Evolutionary conservation across 2,888 invertebrate species (phyloP).

Genomic region (Anticlea derivata): DNA sequence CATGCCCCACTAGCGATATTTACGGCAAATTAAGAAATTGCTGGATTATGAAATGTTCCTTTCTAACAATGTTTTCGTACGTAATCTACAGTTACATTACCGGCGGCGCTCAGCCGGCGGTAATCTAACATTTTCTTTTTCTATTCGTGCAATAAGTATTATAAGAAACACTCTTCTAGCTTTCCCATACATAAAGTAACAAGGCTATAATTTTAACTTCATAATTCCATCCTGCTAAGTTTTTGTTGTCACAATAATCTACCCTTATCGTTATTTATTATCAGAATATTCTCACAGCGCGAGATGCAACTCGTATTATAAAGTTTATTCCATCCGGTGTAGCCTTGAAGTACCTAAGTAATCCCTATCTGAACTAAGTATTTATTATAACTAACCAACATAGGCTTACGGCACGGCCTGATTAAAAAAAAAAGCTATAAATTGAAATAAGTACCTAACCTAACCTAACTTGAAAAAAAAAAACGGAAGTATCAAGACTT

Average conservation of each 20-base stretch:
- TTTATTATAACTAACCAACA: not conserved
- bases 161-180: not conserved
- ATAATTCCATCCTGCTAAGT: slow-evolving; percentile 13
- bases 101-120: not conserved
- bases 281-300: slow-evolving; percentile 6
- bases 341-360: slow-evolving; percentile 22
- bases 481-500: no score
- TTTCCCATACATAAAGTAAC: not conserved
- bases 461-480: no score
- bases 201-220: slow-evolving; percentile 5
- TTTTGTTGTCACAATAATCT: slow-evolving; percentile 19
- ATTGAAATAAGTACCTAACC: no score
- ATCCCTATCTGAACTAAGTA: not conserved
- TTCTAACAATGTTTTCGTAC: slow-evolving; percentile 17
- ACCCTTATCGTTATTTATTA: slow-evolving; percentile 15
- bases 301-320: slow-evolving; percentile 10
- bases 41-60: slow-evolving; percentile 20
- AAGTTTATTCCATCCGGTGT: slow-evolving; percentile 22
- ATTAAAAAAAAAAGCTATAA: no score
- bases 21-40: slow-evolving; percentile 32
- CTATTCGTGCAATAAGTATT: not conserved
- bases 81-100: slow-evolving; percentile 17
- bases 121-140: not conserved
- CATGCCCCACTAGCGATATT: slow-evolving; percentile 41
- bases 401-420: no score